Conservation (phyloP, 1,140 invertebrate species). For the Lasioglossum baleicum region DNA sequence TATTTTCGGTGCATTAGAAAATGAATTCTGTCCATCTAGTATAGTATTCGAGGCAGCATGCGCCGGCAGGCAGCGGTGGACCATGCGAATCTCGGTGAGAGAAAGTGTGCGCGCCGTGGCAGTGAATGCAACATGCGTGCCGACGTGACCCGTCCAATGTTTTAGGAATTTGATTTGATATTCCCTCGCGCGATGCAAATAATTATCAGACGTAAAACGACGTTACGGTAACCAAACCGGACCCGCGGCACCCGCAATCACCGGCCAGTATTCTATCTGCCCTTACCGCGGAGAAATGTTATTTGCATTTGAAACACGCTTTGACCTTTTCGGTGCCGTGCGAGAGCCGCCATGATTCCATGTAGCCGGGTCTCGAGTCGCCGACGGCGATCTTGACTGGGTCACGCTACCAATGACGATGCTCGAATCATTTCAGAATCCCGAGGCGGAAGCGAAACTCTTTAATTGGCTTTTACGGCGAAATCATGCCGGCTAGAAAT, state of each 20-base stretch:
- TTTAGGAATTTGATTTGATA: conserved; percentile 49
- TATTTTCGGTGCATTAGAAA: no score
- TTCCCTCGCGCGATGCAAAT: conserved; percentile 37
- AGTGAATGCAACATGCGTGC: conserved; percentile 32
- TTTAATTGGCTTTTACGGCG: conserved; percentile 1
- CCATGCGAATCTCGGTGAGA: neutral
- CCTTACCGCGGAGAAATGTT: conserved; percentile 40
- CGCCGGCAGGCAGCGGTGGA: neutral
- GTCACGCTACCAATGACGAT: neutral
- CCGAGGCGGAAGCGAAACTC: neutral
- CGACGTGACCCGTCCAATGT: conserved; percentile 30
- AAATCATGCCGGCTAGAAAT: neutral
- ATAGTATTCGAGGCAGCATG: neutral
- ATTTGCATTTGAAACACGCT: conserved; percentile 67
- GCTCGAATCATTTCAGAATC: neutral
- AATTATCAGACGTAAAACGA: conserved; percentile 47
- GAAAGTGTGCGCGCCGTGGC: conserved; percentile 20
- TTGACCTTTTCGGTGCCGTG: conserved; percentile 57
- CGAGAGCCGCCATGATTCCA: neutral
- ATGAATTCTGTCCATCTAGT: no score
- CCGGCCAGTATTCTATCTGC: conserved; percentile 40
- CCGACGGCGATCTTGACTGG: conserved; percentile 30
- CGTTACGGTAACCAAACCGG: conserved; percentile 19
- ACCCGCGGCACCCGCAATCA: conserved; percentile 35
- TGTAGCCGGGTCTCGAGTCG: no score